Evolutionary conservation across 1,140 invertebrate species (phyloP).

Genomic region (Sitophilus oryzae): DNA sequence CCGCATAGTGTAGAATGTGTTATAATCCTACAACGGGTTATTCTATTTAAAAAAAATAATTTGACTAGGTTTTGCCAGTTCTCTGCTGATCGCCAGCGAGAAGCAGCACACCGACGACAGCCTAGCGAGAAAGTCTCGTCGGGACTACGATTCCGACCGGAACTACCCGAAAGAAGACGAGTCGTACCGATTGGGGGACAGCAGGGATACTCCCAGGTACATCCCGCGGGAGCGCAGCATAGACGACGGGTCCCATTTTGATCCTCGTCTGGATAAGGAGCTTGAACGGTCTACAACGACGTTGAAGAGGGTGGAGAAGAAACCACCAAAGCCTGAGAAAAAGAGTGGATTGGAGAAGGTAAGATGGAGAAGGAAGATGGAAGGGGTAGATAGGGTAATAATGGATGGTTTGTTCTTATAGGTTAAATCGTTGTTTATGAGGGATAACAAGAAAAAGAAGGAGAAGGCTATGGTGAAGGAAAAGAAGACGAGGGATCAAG

Average conservation of each 20-base stretch:
- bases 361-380: constrained; percentile 25
- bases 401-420: too few species aligned
- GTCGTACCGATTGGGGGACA: constrained; percentile 31
- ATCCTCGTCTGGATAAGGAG: constrained; percentile 55
- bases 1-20: too few species aligned
- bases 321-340: constrained; percentile 54
- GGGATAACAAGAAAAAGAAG: constrained; percentile 55
- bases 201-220: constrained; percentile 46
- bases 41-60: too few species aligned
- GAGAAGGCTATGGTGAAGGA: constrained; percentile 47
- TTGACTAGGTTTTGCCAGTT: constrained; percentile 54
- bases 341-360: constrained; percentile 64
- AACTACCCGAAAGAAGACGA: constrained; percentile 30
- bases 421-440: constrained; percentile 55
- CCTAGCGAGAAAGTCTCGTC: constrained; percentile 45
- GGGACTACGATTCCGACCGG: constrained; percentile 42
- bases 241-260: constrained; percentile 57
- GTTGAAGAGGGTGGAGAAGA: constrained; percentile 50
- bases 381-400: too few species aligned
- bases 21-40: too few species aligned
- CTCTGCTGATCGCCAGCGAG: constrained; percentile 59
- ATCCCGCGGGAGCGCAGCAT: constrained; percentile 55
- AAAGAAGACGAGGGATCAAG: constrained; percentile 30
- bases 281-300: constrained; percentile 39
- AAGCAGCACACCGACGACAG: constrained; percentile 58